Evolutionary conservation across 92 coral and sea anemone species (phyloP).

Genomic region (Zoanthus gigantus): DNA sequence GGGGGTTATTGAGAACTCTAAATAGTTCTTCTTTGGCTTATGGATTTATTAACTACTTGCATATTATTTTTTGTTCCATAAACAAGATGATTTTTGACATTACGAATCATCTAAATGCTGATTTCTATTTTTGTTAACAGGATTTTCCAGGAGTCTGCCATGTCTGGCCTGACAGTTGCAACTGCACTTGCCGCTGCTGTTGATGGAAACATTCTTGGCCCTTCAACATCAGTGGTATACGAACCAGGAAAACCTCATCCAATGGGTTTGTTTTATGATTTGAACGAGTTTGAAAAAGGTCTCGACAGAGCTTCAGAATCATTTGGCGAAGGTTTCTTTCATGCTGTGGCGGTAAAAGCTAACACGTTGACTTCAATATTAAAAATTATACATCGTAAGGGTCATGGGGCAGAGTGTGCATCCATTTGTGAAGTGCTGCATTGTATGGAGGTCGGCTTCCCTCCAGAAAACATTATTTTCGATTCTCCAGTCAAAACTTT

Average conservation of each 20-base stretch:
- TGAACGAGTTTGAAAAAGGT: constrained; percentile 85
- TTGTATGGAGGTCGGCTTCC: constrained; percentile 81
- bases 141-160: constrained; percentile 7
- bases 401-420: constrained; percentile 93
- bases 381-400: constrained; percentile 71
- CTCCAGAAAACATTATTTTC: constrained; percentile 81
- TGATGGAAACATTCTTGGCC: constrained; percentile 68
- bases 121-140: not conserved
- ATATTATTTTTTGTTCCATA: too few species aligned
- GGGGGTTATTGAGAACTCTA: too few species aligned
- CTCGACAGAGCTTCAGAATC: constrained; percentile 75
- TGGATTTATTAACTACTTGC: too few species aligned
- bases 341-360: constrained; percentile 84
- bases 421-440: constrained; percentile 88
- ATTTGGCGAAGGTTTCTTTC: constrained; percentile 83
- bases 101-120: too few species aligned
- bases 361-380: constrained; percentile 82
- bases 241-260: constrained; percentile 77
- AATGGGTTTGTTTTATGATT: constrained; percentile 85
- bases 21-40: too few species aligned
- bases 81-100: too few species aligned
- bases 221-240: constrained; percentile 58
- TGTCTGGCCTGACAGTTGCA: constrained; percentile 84
- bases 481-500: constrained; percentile 89
- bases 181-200: constrained; percentile 76